phyloP scores from a whole-genome alignment of 2,888 invertebrate genomes.

The Melolontha melolontha region DNA sequence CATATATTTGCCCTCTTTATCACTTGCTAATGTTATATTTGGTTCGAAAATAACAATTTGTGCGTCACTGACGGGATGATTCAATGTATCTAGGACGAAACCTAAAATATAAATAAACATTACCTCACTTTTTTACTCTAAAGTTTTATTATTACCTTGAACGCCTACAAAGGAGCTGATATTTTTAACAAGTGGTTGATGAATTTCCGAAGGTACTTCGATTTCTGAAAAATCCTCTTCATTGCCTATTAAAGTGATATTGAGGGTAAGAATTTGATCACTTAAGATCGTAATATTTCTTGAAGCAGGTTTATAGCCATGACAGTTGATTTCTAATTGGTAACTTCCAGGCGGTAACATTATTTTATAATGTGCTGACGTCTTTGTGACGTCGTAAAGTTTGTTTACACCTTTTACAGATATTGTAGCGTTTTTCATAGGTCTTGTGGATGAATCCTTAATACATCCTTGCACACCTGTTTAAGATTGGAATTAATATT shows the following conservation, averaged over 20 bases:
- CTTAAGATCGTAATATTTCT: conserved; percentile 49
- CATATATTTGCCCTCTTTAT: conserved; percentile 67
- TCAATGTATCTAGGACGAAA: conserved; percentile 71
- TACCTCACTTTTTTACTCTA: not conserved
- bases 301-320: conserved; percentile 70
- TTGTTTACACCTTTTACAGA: conserved; percentile 72
- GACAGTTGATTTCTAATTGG: conserved; percentile 71
- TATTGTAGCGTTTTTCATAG: conserved; percentile 79
- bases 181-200: not conserved
- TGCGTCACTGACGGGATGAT: conserved; percentile 70
- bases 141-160: conserved; percentile 3
- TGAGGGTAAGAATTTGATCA: conserved; percentile 23
- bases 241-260: conserved; percentile 18
- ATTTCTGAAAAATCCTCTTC: conserved; percentile 48
- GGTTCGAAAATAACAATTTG: conserved; percentile 66
- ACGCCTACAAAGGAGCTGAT: conserved; percentile 7
- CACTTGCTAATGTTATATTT: conserved; percentile 62
- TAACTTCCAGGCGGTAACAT: conserved; percentile 79
- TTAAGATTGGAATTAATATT: no score
- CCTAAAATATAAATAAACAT: conserved; percentile 62
- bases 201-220: not conserved
- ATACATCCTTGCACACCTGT: conserved; percentile 80
- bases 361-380: conserved; percentile 78
- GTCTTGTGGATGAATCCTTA: conserved; percentile 72
- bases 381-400: conserved; percentile 73